A percentile compares a stretch with the other conserved stretches of the same genome.
phyloP scores from a whole-genome alignment of 2,113 vertebrate genomes.

The Bungarus multicinctus region DNA sequence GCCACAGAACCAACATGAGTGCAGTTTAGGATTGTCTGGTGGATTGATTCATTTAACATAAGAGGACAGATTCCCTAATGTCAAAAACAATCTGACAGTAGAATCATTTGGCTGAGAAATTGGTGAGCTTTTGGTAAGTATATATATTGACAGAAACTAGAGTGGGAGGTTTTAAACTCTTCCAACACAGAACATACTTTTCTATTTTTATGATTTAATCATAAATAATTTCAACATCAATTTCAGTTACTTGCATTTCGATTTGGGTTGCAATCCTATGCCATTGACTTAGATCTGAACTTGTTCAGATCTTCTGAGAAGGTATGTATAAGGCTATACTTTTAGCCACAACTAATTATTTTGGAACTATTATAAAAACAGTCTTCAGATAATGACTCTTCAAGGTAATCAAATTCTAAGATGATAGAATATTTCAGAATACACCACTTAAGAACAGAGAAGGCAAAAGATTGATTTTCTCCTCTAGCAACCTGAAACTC shows the following conservation, averaged over 20 bases:
- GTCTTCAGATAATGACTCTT: neutral
- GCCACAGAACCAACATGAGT: neutral
- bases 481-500: neutral
- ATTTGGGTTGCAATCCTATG: neutral
- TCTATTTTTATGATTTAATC: neutral
- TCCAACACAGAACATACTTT: neutral
- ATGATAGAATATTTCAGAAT: neutral
- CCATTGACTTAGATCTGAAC: neutral
- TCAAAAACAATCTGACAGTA: neutral
- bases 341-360: neutral
- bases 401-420: neutral
- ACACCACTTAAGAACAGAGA: neutral
- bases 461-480: neutral
- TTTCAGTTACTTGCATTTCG: neutral
- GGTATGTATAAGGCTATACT: neutral
- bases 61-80: neutral
- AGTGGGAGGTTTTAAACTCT: neutral
- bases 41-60: neutral
- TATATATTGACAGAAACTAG: neutral
- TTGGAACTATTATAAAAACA: neutral
- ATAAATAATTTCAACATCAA: neutral
- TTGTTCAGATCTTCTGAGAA: neutral
- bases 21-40: neutral
- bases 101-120: neutral
- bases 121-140: neutral